Base-by-base conservation (phyloP, 2,888 invertebrate genomes). In the Opisthograptis luteolata region DNA sequence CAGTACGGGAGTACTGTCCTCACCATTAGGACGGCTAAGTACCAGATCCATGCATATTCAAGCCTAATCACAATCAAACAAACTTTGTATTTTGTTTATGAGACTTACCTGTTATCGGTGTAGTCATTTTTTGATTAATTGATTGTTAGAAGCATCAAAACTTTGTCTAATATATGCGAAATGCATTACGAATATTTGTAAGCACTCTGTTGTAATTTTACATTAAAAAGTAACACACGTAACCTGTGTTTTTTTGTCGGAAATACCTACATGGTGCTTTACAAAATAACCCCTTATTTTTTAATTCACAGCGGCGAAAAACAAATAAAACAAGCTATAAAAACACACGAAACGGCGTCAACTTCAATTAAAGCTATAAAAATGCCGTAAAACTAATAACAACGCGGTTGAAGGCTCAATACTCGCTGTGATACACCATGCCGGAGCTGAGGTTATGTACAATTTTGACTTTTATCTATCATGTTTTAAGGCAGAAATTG, bases 291-390 rank as follows among this genome's bases (percentile, higher is more conserved):
- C 51, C 40, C 45, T 50, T 49, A 55, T 64, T 66, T 17, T 65
- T 66, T 64, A 63, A 65, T 71, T 64, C 59, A 42, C 57, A 45
- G 61, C 41, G 53, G 46, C 46, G 24, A 50, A 70, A 70, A 64
- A 66, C 66, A 78, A 76, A 76, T 73, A 74, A 71, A 69, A 52
- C 50, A 41, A 31, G 54, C 64, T 58, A 68, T 71, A 71, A 75
- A 73, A 67, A 70, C 54, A 46, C 69, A 70, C 68, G 67, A 64
- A 76, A 73, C 62, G 75, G 72, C 76, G 78, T 82, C 78, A 77
- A 76, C 76, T 76, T 76, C 78, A 81, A 82, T 81, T 78, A 79
- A 70, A 71, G 71, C 73, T 67, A 74, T 80, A 79, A 82, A 81
- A 76, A 68, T 54, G 61, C 68, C 70, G 74, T 77, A 74, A 76